Evolutionary conservation across 2,888 invertebrate genomes (phyloP), one percentile per base, ranked within the genome.

Genomic region (Drosophila nr. medialis): DNA sequence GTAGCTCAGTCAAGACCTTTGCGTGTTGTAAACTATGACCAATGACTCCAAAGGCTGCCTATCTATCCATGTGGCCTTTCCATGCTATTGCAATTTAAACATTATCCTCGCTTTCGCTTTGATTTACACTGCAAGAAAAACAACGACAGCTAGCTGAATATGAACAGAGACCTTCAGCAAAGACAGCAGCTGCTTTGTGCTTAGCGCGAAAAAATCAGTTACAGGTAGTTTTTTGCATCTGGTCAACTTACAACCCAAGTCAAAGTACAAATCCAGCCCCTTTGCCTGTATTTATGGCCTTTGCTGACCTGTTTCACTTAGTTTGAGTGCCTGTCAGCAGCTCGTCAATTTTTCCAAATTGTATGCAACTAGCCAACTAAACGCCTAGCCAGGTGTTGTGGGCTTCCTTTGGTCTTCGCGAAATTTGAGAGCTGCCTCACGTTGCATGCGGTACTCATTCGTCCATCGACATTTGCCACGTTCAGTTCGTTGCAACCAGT

Each of bases 1-100:
- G 32, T 21, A 32, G 27, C 29, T 30, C 27, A 11, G 21, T n/a
- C 42, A 21, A 56, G 32, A 65, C 38, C 40, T 36, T 61, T 56
- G 76, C 71, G 81, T 76, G 80, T 51, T 72, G 45, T 79, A 69
- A 74, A 65, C 83, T 82, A 60, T 87, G 82, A 79, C 83, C 90
- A 79, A 65, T 87, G 67, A 51, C 56, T 56, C 53, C 29, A 65
- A 15, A 15, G 13, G 50, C 45, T 32, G 11, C 18, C 42, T 45
- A 27, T 11, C 18, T 21, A 50, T 56, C 11, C 11, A 62, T 15
- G 13, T 24, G 49, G 27, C 48, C 13, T 61, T 42, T 27, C 34
- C 42, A 34, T 58, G 69, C 64, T 72, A 24, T 45, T 75, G 71
- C 68, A 64, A 71, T 69, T 75, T 71, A 11, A 30, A 21, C 70